These are phyloP conservation scores for Drosophila littoralis DNA, from an alignment of 1,140 invertebrate genomes.

Conservation along the genomic window DNA sequence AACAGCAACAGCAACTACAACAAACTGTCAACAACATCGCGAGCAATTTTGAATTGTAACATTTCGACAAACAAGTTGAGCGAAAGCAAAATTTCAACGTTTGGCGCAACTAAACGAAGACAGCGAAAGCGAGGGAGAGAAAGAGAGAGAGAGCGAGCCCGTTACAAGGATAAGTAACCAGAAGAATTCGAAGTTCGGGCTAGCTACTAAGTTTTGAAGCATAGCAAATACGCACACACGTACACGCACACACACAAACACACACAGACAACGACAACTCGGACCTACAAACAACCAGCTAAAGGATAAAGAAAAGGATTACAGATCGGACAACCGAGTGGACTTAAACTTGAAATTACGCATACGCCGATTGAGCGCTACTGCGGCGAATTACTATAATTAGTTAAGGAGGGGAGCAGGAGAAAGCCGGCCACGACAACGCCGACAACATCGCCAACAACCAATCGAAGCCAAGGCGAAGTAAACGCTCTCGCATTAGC, in stretches of 20 bases:
- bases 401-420: constrained; percentile 15
- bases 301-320: constrained; percentile 10
- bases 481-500: constrained; percentile 33
- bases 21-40: constrained; percentile 47
- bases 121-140: constrained; percentile 18
- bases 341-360: constrained; percentile 68
- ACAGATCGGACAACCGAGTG: constrained; percentile 33
- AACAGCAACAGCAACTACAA: constrained; percentile 39
- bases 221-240: constrained; percentile 31
- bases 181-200: constrained; percentile 18
- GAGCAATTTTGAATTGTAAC: constrained; percentile 65
- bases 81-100: constrained; percentile 80
- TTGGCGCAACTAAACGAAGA: constrained; percentile 70
- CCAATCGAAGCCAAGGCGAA: constrained; percentile 50
- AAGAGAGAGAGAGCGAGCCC: constrained; percentile 10
- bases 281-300: constrained; percentile 38
- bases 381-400: constrained; percentile 46
- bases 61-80: constrained; percentile 78
- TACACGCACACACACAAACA: neutral
- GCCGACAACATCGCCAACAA: constrained; percentile 5
- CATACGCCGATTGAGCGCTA: constrained; percentile 43
- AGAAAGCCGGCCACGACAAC: constrained; percentile 32
- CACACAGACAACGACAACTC: constrained; percentile 17
- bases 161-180: constrained; percentile 18
- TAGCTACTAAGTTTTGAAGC: constrained; percentile 41